Conservation (phyloP, 1,140 invertebrate species). For the Bombus affinis region DNA sequence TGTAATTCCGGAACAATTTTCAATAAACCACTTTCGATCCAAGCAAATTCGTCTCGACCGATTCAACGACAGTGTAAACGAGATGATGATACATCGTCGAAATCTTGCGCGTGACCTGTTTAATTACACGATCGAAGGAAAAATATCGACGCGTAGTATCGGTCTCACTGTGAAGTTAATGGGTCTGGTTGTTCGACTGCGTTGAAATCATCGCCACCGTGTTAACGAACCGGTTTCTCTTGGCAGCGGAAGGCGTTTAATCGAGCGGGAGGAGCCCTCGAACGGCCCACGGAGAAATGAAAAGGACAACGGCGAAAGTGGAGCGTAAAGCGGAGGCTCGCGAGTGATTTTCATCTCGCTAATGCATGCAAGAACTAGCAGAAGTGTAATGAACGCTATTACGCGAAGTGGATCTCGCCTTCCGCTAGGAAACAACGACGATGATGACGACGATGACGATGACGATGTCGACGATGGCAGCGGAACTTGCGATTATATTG, state of each 20-base stretch:
- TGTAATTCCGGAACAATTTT: no score
- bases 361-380: constrained; percentile 59
- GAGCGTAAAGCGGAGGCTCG: constrained; percentile 11
- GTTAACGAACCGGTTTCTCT: constrained; percentile 9
- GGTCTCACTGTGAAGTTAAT: constrained; percentile 8
- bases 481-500: neutral
- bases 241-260: constrained; percentile 46
- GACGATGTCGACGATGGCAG: neutral
- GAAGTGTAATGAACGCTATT: constrained; percentile 48
- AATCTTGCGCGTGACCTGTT: no score
- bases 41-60: no score
- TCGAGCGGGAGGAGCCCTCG: constrained; percentile 34
- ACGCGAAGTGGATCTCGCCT: constrained; percentile 35
- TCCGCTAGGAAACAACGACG: constrained; percentile 4
- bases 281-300: constrained; percentile 22
- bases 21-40: no score
- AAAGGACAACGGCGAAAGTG: constrained; percentile 45
- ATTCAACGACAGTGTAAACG: no score
- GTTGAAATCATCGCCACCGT: constrained; percentile 14
- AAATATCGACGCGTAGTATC: neutral
- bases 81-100: no score
- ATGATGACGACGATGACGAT: constrained; percentile 1
- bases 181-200: constrained; percentile 40
- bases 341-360: constrained; percentile 55
- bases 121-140: neutral